Evolutionary conservation across 1,140 invertebrate genomes (phyloP).

Genomic region (Lucilia cuprina): DNA sequence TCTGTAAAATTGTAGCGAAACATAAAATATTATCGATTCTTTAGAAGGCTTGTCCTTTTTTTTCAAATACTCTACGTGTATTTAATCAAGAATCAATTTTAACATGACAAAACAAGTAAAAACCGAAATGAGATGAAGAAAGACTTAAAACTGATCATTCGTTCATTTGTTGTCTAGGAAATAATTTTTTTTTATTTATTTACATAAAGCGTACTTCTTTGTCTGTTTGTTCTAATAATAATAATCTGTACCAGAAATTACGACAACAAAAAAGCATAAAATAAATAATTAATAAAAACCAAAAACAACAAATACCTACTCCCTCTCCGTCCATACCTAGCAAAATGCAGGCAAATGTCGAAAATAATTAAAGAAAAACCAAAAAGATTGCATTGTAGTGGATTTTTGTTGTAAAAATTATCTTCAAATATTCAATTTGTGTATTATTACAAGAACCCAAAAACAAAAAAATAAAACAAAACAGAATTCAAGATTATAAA

Average conservation of each 20-base stretch:
- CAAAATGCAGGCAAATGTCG: neutral
- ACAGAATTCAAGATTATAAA: neutral
- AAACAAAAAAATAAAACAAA: neutral
- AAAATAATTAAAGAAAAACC: neutral
- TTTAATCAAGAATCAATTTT: neutral
- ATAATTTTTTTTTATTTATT: neutral
- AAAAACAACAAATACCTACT: neutral
- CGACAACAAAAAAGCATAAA: neutral
- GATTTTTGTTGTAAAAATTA: conserved; percentile 25
- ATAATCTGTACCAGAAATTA: neutral
- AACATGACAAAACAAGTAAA: neutral
- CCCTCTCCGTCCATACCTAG: no score
- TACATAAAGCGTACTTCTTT: conserved; percentile 27
- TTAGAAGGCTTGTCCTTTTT: neutral
- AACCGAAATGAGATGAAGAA: neutral
- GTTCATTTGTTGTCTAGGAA: neutral
- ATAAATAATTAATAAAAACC: neutral
- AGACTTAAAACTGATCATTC: neutral
- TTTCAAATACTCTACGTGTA: neutral
- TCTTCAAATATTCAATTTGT: neutral
- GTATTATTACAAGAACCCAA: neutral
- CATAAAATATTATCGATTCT: neutral
- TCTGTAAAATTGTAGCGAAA: conserved; percentile 6
- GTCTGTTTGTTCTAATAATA: neutral
- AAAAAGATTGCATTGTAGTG: conserved; percentile 3